A percentile compares a stretch with the other conserved stretches of the same genome.
phyloP scores from a whole-genome alignment of 2,113 vertebrate species.

The Thalassoma bifasciatum region DNA sequence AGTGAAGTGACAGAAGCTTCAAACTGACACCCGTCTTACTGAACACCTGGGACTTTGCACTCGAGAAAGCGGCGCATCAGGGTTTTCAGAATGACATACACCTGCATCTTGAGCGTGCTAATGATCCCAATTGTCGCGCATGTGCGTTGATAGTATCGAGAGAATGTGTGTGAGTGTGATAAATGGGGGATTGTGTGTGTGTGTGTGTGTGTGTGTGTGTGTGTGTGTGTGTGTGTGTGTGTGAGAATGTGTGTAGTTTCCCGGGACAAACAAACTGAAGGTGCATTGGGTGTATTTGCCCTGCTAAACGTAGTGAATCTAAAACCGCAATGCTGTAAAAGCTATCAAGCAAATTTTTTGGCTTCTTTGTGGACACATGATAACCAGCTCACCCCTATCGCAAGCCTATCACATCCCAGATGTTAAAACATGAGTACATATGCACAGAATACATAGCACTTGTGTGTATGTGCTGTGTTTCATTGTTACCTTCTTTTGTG shows the following conservation, averaged over 20 bases:
- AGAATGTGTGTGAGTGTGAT: neutral
- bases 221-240: neutral
- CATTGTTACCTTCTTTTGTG: slow-evolving; percentile 20
- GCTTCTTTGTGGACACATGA: slow-evolving; percentile 7
- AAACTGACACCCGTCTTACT: slow-evolving; percentile 34
- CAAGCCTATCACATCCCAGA: slow-evolving; percentile 38
- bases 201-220: too few relatives aligned
- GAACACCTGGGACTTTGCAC: slow-evolving; percentile 64
- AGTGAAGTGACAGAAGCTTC: slow-evolving; percentile 38
- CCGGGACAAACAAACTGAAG: slow-evolving; percentile 42
- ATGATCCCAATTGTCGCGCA: slow-evolving; percentile 3
- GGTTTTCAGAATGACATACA: slow-evolving; percentile 57
- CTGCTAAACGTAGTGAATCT: slow-evolving; percentile 22
- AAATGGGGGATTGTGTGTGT: neutral
- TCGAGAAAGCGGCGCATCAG: slow-evolving; percentile 64
- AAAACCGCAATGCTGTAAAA: slow-evolving; percentile 18
- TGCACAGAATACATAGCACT: slow-evolving; percentile 22
- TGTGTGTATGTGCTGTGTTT: slow-evolving; percentile 23
- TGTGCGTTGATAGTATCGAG: slow-evolving; percentile 17
- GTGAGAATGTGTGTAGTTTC: slow-evolving; percentile 6
- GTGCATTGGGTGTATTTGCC: slow-evolving; percentile 35
- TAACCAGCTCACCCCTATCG: slow-evolving; percentile 16
- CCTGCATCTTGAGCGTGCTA: slow-evolving; percentile 49
- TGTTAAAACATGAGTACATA: slow-evolving; percentile 8
- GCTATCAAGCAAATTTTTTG: slow-evolving; percentile 24